Conservation (phyloP, 2,888 invertebrate genomes). For the Cataglyphis rosenhaueri region DNA sequence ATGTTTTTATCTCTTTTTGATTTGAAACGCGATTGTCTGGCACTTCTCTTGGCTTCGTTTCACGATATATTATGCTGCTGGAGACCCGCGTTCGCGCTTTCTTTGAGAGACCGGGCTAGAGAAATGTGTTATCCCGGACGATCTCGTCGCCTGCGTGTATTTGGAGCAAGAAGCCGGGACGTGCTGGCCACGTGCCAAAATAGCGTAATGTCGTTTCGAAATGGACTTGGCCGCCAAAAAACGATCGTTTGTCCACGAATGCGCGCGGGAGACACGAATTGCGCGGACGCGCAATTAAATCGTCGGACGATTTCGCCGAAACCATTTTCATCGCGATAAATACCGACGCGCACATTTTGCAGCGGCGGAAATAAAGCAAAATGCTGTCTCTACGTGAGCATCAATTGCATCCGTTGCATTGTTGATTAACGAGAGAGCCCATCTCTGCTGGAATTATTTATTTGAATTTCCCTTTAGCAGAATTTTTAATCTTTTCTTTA, state of each 20-base stretch:
- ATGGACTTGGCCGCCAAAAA: conserved; percentile 63
- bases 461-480: not conserved
- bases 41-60: not conserved
- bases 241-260: conserved; percentile 58
- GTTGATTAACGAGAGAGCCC: not conserved
- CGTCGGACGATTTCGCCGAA: conserved; percentile 31
- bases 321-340: conserved; percentile 12
- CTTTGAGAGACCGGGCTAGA: conserved; percentile 5
- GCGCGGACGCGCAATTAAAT: conserved; percentile 34
- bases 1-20: not conserved
- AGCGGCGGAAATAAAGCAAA: not conserved
- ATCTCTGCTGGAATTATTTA: not conserved
- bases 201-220: conserved; percentile 56
- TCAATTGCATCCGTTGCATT: not conserved
- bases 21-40: not conserved
- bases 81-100: conserved; percentile 9
- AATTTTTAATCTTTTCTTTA: not conserved
- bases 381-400: not conserved
- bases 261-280: conserved; percentile 10
- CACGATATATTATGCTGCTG: not conserved
- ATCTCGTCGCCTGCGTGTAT: conserved; percentile 33
- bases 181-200: conserved; percentile 56
- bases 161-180: conserved; percentile 47
- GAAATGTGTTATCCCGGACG: conserved; percentile 45
- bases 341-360: not conserved